Evolutionary conservation across 1,140 invertebrate species (phyloP), one percentile per base, ranked within the genome.

Genomic region (Prorops nasuta): DNA sequence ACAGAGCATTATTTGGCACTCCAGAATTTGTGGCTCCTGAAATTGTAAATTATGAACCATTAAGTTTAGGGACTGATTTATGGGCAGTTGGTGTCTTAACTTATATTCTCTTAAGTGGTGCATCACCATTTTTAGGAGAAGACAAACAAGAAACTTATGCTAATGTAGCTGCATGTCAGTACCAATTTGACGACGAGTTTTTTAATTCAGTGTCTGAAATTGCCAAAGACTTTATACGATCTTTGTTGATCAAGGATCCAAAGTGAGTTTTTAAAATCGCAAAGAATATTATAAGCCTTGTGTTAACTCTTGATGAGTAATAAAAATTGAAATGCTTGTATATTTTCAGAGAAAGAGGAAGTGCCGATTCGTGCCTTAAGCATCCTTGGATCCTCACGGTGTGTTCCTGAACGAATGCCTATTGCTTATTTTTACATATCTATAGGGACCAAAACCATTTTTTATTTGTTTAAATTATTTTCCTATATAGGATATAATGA

Each of bases 71-170:
- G 50, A 86, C 86, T 21, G 86, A 88, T 66, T 82, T 88, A 76
- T 88, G 86, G 84, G 84, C 84, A 55, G 74, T 88, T 39, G 86
- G 86, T 15, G 84, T 87, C 18, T 69, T 88, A 19, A 80, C 84
- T 1, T 88, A 87, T 49, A 86, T 87, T 35, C 76, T 88, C 12
- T 39, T 88, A 43, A 84, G 83, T 24, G 84, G 85, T 71, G 74
- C 78, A 53, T 85, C 85, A 14, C 86, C 84, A 20, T 88, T 87
- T 69, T 79, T 81, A 51, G 85, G 84, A 16, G 83, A 87, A 45
- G 80, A 80, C 38, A 85, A 86, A 53, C 84, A 87, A 66, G 83
- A 80, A 71, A 74, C 78, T 37, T 87, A 83, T 63, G 81, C 82
- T 19, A 87, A 87, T 63, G 86, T 87, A 52, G 83, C 84, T 2